Conservation (phyloP, 2,888 invertebrate species). For the Flexamia atlantica region DNA sequence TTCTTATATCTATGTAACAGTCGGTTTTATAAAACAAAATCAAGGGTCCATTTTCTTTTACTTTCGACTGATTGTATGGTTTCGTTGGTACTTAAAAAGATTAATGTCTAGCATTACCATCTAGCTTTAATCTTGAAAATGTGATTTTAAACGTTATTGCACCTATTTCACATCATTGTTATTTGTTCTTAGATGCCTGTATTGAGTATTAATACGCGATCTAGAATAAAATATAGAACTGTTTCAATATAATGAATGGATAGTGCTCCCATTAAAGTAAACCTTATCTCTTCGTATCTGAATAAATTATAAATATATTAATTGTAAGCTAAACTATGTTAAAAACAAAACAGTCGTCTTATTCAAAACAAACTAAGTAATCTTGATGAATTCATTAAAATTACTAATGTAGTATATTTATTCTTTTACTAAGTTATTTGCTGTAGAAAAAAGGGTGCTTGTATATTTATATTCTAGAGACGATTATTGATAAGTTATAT, state of each 20-base stretch:
- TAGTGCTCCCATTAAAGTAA: background rate
- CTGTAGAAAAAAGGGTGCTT: no score
- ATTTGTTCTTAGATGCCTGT: background rate
- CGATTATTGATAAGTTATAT: no score
- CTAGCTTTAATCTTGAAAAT: background rate
- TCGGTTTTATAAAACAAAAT: background rate
- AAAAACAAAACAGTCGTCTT: no score
- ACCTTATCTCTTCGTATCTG: background rate
- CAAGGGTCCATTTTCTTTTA: background rate
- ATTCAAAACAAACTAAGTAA: no score
- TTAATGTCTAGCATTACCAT: background rate
- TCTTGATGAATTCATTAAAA: no score
- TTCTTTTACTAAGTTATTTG: no score
- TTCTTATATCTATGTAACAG: background rate
- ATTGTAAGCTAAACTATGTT: no score
- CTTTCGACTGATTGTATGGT: background rate
- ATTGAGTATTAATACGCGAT: background rate
- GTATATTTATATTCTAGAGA: no score
- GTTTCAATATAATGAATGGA: background rate
- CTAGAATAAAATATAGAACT: background rate
- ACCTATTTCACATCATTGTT: conserved; percentile 27
- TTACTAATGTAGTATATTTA: no score
- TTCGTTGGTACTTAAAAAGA: background rate
- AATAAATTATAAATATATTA: no score
- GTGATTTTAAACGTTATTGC: conserved; percentile 4